Base-by-base conservation (phyloP, 2,888 invertebrate species). In the Enchytraeus crypticus region DNA sequence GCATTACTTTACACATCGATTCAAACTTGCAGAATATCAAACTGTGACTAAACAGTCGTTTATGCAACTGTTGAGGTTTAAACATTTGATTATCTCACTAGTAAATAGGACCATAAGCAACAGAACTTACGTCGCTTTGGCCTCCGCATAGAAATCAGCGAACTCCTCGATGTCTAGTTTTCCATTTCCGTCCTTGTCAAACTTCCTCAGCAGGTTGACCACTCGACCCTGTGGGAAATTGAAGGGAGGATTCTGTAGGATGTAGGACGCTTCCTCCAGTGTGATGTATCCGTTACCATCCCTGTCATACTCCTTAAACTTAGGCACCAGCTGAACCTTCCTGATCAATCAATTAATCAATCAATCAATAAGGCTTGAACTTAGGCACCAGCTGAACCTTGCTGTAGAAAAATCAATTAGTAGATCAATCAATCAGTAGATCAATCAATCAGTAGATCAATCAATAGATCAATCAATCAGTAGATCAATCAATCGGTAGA, bases 161-260 rank as follows among this genome's bases (percentile, higher is more conserved):
- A 68, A 68, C 45, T 68, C 68, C 55, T 67, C 65, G 53, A 67
- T 67, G 59, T 67, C 66, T 27, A 68, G 63, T 46, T 67, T 68
- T 14, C 65, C 64, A 38, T 68, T 68, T 2, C 63, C 63, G 27
- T 68, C 68, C 11, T 55, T 62, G 60, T 68, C 68, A 38, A 68
- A 66, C 57, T 64, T 61, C 58, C 60, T 66, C 45, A 66, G 65
- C 23, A 66, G 60, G 46, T 51, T 57, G 47, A 62, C 47, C 27
- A 64, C 66, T 53, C 67, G 67, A 23, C 59, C 61, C 21, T 65
- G 32, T 4, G 68, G 68, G 60, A 68, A 68, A 49, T 67, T 64
- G 63, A 67, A 68, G 5, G 68, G 68, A 2, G 59, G 63, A 33
- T 55, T 67, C 63, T 67, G 65, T 2, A 68, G 60, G 61, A 68